A percentile compares a stretch with the other conserved stretches of the same genome.
These are phyloP conservation scores for Probosciger aterrimus DNA, from an alignment of 2,113 vertebrate genomes.

Conservation along the genomic window DNA sequence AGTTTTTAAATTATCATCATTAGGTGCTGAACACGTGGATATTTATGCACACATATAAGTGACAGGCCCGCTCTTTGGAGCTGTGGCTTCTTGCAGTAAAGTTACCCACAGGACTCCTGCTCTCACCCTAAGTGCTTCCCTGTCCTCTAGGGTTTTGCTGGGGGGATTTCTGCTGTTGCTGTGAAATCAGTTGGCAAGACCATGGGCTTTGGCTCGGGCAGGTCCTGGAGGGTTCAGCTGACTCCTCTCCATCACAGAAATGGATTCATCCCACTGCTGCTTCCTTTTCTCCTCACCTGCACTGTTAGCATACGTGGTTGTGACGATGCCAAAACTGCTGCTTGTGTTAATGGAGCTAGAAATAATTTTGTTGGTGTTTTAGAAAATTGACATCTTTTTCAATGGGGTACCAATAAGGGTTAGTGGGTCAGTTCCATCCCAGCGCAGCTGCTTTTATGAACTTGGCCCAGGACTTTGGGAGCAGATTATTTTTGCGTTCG, in stretches of 20 bases:
- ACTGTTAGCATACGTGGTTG: background rate
- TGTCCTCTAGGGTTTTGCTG: accelerated
- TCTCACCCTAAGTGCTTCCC: accelerated
- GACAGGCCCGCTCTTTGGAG: background rate
- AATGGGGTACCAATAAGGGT: background rate
- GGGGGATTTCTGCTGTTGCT: background rate
- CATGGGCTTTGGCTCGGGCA: accelerated
- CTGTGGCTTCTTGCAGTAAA: background rate
- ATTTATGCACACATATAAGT: background rate
- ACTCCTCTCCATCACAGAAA: background rate
- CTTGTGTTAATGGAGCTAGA: background rate
- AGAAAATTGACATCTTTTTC: background rate
- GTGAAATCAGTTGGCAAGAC: accelerated
- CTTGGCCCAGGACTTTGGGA: background rate
- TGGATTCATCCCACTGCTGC: background rate
- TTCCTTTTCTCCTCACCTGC: background rate
- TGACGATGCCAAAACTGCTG: background rate
- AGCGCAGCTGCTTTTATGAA: background rate
- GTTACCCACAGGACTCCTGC: background rate
- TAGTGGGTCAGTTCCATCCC: background rate
- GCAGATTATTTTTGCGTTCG: background rate
- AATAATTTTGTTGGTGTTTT: background rate
- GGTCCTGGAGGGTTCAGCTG: background rate
- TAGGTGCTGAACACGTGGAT: background rate
- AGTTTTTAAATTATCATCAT: background rate